Base-by-base conservation (phyloP, 2,888 invertebrate genomes). In the Papilio protenor region DNA sequence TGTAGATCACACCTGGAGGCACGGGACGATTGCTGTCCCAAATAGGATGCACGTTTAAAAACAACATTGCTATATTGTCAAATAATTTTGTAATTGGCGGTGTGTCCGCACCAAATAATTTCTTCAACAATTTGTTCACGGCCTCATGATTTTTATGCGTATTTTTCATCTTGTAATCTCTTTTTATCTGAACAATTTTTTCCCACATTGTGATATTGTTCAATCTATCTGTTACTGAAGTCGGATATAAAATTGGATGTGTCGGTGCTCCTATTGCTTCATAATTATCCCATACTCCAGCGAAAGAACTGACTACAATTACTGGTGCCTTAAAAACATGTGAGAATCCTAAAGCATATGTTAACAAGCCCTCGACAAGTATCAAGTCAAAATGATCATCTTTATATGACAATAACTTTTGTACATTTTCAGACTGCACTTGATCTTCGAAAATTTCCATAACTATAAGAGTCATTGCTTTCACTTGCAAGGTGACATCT, bases 21-120 rank as follows among this genome's bases (percentile, higher is more conserved):
- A 84, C 81, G 0, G 89, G 89, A 8, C 83, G 83, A 71, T 87
- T 88, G 1, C 81, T 83, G 70, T 85, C 85, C 85, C 86, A 90
- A 14, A 89, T 75, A 1, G 86, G 85, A 82, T 89, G 83, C 16
- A 85, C 77, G 75, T 89, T 88, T 21, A 88, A 11, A 40, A 89
- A 87, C 6, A 87, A 59, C 85, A 89, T 85, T 2, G 3, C 86
- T 85, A 87, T 23, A 1, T 64, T 21, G 5, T 18, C 6, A n/a
- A 40, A 76, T 84, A 82, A 69, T 16, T 61, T 5, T 1, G 16
- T 5, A 61, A 61, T 14, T 5, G 61, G 61, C 0, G 61, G 61
- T 1, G 27, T 61, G 3, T 61, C 61, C 12, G 8, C 16, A 61
- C 61, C 61, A 27, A 61, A 61, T 61, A 61, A 3, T 61, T 27